Conservation (phyloP, 2,797 vertebrate genomes). For the Pelodytes ibericus region DNA sequence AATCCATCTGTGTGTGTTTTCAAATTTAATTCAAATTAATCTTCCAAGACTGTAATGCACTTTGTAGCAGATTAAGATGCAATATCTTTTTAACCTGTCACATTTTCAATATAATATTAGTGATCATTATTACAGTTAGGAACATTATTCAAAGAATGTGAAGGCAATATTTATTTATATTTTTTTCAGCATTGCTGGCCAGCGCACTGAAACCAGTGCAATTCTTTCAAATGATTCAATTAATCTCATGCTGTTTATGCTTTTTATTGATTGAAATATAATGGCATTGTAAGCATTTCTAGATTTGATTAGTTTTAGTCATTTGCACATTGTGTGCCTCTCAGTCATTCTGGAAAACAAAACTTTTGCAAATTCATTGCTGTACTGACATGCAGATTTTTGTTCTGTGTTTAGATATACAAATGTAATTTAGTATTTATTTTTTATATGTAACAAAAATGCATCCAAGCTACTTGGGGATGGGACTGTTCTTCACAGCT, state of each 20-base stretch:
- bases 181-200: slow-evolving; percentile 27
- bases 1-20: slow-evolving; percentile 35
- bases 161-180: background rate
- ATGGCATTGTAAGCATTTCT: slow-evolving; percentile 63
- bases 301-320: slow-evolving; percentile 46
- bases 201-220: slow-evolving; percentile 32
- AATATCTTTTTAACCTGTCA: slow-evolving; percentile 26
- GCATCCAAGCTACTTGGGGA: no score
- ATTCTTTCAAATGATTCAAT: slow-evolving; percentile 72
- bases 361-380: slow-evolving; percentile 22
- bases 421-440: background rate
- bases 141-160: slow-evolving; percentile 3
- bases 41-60: slow-evolving; percentile 8
- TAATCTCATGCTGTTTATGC: slow-evolving; percentile 71
- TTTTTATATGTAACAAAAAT: no score
- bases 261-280: slow-evolving; percentile 76
- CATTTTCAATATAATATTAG: slow-evolving; percentile 10
- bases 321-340: slow-evolving; percentile 26
- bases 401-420: background rate
- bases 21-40: slow-evolving; percentile 36
- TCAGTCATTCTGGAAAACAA: slow-evolving; percentile 22
- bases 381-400: slow-evolving; percentile 28
- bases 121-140: background rate
- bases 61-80: slow-evolving; percentile 10
- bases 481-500: no score